phyloP scores from a whole-genome alignment of 2,888 invertebrate species.

The Clivina fossor region DNA sequence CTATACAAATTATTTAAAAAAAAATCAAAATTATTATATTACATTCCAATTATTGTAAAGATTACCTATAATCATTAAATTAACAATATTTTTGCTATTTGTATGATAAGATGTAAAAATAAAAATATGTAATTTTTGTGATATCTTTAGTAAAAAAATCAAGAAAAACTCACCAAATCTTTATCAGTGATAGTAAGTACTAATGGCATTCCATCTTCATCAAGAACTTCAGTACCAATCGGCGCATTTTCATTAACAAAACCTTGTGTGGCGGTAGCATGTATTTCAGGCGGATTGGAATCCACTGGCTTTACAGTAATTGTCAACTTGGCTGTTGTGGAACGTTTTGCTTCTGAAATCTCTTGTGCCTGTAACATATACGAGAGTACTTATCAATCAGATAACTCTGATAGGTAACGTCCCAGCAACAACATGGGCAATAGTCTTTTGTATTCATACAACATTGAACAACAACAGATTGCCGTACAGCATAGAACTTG shows the following conservation, averaged over 20 bases:
- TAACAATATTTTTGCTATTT: no score
- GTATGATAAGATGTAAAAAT: no score
- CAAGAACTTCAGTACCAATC: conserved; percentile 78
- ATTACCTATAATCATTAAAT: no score
- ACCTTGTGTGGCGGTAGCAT: conserved; percentile 71
- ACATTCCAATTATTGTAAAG: no score
- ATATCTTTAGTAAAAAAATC: background rate
- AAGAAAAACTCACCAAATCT: conserved; percentile 69
- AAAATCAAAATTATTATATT: no score
- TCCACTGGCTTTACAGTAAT: conserved; percentile 85
- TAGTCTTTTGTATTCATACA: no score
- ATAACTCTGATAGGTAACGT: no score
- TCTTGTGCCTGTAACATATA: conserved; percentile 72
- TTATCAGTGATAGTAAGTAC: conserved; percentile 76
- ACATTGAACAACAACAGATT: no score
- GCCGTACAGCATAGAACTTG: no score
- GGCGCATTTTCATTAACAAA: conserved; percentile 84
- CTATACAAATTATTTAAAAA: no score
- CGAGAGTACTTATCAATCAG: no score
- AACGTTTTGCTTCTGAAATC: conserved; percentile 74
- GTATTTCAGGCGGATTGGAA: conserved; percentile 79
- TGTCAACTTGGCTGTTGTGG: conserved; percentile 78
- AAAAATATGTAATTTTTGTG: background rate
- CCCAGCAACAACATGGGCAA: no score
- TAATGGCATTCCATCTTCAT: conserved; percentile 66